These are phyloP conservation scores for Pseudomyrmex gracilis DNA, from an alignment of 1,140 invertebrate genomes.

Conservation along the genomic window DNA sequence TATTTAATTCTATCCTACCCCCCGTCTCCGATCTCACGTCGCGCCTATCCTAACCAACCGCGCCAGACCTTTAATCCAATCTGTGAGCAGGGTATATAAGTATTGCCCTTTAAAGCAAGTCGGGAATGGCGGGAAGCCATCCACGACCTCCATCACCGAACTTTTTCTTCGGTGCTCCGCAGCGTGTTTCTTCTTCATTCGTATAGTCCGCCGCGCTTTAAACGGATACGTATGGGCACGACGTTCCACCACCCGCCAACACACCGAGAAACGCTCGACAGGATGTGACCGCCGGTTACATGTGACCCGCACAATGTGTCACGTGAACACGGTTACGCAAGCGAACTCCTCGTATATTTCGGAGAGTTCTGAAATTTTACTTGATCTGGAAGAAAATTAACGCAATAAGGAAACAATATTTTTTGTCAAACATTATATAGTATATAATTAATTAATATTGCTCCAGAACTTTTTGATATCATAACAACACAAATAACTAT, in stretches of 20 bases:
- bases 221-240: constrained; percentile 46
- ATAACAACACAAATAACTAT: no score
- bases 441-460: no score
- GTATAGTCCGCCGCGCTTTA: constrained; percentile 50
- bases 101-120: constrained; percentile 76
- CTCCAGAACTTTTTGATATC: no score
- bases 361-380: neutral
- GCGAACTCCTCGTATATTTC: constrained; percentile 1
- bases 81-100: constrained; percentile 72
- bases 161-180: constrained; percentile 36
- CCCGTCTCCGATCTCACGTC: constrained; percentile 15
- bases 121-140: constrained; percentile 63
- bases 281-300: neutral
- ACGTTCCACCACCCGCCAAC: neutral
- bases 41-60: constrained; percentile 63
- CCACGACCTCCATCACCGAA: constrained; percentile 47
- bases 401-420: neutral
- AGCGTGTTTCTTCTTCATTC: constrained; percentile 44
- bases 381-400: neutral
- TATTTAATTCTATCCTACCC: constrained; percentile 71
- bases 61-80: constrained; percentile 82
- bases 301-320: constrained; percentile 41
- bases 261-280: constrained; percentile 7
- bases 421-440: neutral
- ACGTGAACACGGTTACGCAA: constrained; percentile 47